Conservation (phyloP, 2,888 invertebrate species). For the Lasioglossum zephyrum region DNA sequence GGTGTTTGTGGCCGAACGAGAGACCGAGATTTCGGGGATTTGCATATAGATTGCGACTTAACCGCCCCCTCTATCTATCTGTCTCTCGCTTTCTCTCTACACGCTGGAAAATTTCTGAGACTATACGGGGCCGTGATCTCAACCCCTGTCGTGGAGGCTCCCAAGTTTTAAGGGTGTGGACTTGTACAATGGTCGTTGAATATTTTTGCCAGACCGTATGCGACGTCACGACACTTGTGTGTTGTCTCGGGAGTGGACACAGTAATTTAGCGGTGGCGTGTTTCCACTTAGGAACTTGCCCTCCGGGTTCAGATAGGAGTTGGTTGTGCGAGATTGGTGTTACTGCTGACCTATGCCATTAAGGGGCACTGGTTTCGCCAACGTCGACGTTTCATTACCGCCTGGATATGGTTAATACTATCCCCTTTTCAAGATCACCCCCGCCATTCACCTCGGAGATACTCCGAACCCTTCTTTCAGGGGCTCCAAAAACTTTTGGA, state of each 20-base stretch:
- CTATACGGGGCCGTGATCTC: not conserved
- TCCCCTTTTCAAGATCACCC: not conserved
- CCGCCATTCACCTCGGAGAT: not conserved
- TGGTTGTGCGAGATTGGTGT: conserved; percentile 7
- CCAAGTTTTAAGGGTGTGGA: conserved; percentile 10
- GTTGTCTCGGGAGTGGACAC: conserved; percentile 19
- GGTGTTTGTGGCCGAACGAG: conserved; percentile 65
- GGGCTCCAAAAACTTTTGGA: not conserved
- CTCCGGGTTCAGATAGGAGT: conserved; percentile 7
- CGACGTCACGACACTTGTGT: conserved; percentile 1
- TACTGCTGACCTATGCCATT: conserved; percentile 1
- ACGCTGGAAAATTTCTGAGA: conserved; percentile 47
- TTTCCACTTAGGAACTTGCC: conserved; percentile 5
- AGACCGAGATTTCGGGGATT: conserved; percentile 51
- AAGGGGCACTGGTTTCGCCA: conserved; percentile 11
- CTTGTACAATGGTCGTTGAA: conserved; percentile 5
- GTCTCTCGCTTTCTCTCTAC: not conserved
- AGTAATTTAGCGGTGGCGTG: conserved; percentile 17
- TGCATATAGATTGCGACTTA: conserved; percentile 67
- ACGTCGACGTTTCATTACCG: conserved; percentile 13
- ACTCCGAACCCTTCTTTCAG: not conserved
- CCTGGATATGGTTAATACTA: conserved; percentile 3
- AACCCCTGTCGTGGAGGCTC: not conserved
- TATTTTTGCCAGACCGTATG: conserved; percentile 16
- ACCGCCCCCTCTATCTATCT: conserved; percentile 5